Evolutionary conservation across 2,113 vertebrate species (phyloP), one percentile per base, ranked within the genome.

Genomic region (Craseonycteris thonglongyai): DNA sequence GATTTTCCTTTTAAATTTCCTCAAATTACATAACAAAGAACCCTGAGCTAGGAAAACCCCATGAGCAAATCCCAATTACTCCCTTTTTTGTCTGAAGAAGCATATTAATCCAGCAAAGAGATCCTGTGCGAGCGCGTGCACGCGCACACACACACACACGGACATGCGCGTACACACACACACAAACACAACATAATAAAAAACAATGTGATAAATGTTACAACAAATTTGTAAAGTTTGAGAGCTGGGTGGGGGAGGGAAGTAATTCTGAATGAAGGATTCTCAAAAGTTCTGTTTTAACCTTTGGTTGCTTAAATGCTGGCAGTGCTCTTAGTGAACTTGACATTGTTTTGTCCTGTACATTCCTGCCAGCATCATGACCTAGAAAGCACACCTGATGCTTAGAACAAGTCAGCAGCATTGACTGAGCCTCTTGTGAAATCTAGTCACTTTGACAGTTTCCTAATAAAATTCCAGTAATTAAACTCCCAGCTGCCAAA

Each of bases 401-500:
- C 30, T 63, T 78, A 35, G 8, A 81, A 42, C 14, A 30, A 74
- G 54, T 88, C 13, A 66, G 45, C 19, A 19, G 38, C 33, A 2
- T 63, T 72, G 56, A 63, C 49, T 8, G 14, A 92, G 10, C 38
- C 18, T 95, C 91, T 96, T 95, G 56, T 81, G 81, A 90, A 96
- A 97, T 93, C 54, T 28, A 28, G 56, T 85, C 30, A 40, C 38
- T 69, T 45, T 26, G 81, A 90, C 2, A 14, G 54, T 96, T 97
- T 88, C 91, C 88, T 86, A 88, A 90, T 24, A 72, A 76, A 88
- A 72, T 95, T 96, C 93, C 79, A 38, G 49, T 69, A 85, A 93
- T n/a, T 28, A 72, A 94, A 63, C 26, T 51, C 22, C 75, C 8
- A 28, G 18, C 42, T 90, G 54, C 47, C 54, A 45, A 84, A 40